These are phyloP conservation scores for Charanyca ferruginea DNA, from an alignment of 2,888 invertebrate genomes.

Conservation along the genomic window DNA sequence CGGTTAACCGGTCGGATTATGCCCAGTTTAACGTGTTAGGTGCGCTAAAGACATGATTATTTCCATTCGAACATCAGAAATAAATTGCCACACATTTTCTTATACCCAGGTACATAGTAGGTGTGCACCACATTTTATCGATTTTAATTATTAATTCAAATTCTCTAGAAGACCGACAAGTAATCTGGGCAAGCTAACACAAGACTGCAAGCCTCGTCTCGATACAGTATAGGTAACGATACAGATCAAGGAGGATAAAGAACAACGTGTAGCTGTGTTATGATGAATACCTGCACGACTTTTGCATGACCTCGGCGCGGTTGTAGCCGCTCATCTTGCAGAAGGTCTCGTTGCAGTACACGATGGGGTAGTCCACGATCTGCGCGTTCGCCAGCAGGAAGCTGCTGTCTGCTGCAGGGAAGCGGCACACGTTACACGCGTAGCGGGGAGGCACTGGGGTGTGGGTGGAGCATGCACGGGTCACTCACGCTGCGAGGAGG, in stretches of 20 bases:
- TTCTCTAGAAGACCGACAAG: too few relatives aligned
- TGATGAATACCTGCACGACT: conserved; percentile 92
- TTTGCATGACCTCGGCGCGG: conserved; percentile 97
- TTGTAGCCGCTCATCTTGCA: conserved; percentile 99
- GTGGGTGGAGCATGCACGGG: background rate
- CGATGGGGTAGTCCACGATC: conserved; percentile 99
- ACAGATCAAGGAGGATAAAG: too few relatives aligned
- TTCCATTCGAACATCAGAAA: too few relatives aligned
- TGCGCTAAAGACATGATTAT: too few relatives aligned
- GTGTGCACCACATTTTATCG: too few relatives aligned
- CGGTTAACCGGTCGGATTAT: too few relatives aligned
- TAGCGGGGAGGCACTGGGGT: background rate
- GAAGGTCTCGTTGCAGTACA: conserved; percentile 99
- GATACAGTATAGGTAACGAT: background rate
- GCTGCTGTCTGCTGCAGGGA: conserved; percentile 97
- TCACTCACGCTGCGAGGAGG: conserved; percentile 99
- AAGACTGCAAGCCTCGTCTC: background rate
- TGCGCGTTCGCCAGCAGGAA: conserved; percentile 99
- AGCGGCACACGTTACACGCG: conserved; percentile 40
- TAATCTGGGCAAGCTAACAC: background rate
- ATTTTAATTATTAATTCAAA: too few relatives aligned
- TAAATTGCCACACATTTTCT: too few relatives aligned
- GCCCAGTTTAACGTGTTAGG: too few relatives aligned
- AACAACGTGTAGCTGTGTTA: too few relatives aligned
- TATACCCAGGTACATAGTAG: too few relatives aligned